These are phyloP conservation scores for Meandrina meandrites DNA, from an alignment of 92 coral and sea anemone species.

Conservation along the genomic window DNA sequence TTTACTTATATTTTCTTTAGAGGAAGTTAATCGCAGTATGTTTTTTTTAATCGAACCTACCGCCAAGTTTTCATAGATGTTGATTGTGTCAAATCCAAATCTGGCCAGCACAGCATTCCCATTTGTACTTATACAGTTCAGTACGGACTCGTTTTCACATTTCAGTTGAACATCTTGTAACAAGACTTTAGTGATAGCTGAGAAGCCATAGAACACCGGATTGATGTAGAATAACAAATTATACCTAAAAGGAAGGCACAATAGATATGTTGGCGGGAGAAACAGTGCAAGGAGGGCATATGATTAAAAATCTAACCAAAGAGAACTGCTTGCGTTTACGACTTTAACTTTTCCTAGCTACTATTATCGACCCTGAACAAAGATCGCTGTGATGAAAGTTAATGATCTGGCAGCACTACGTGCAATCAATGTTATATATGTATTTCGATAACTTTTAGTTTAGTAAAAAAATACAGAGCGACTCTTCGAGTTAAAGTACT, in stretches of 20 bases:
- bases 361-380: too few species aligned
- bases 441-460: too few species aligned
- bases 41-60: slow-evolving; percentile 16
- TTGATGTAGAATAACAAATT: slow-evolving; percentile 51
- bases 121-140: slow-evolving; percentile 55
- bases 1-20: too few species aligned
- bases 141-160: slow-evolving; percentile 49
- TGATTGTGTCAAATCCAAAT: slow-evolving; percentile 53
- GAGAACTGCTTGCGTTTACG: too few species aligned
- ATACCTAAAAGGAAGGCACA: slow-evolving; percentile 23
- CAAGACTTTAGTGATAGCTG: slow-evolving; percentile 55
- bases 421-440: too few species aligned
- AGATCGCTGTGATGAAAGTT: too few species aligned
- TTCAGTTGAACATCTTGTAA: slow-evolving; percentile 33
- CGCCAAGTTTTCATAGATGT: slow-evolving; percentile 50
- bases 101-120: slow-evolving; percentile 55
- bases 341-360: too few species aligned
- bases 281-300: background rate
- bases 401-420: too few species aligned
- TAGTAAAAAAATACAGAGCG: too few species aligned
- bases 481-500: slow-evolving; percentile 1
- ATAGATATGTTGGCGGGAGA: background rate
- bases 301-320: too few species aligned
- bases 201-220: slow-evolving; percentile 55
- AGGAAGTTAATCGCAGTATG: background rate